Evolutionary conservation across 2,888 invertebrate genomes (phyloP), one percentile per base, ranked within the genome.

Genomic region (Deroplatys truncata): DNA sequence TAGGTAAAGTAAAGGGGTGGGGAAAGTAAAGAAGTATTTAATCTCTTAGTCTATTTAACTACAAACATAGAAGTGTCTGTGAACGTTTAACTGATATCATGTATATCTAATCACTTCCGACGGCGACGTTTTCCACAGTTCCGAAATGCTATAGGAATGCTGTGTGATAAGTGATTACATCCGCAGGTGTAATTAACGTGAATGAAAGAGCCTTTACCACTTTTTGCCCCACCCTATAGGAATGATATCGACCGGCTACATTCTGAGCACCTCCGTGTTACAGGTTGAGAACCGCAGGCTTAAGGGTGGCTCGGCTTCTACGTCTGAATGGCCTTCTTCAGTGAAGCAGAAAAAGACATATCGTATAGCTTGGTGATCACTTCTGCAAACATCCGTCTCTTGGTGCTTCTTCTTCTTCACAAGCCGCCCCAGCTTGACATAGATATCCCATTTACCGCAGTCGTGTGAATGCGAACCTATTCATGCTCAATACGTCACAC

Each of bases 341-440:
- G 86, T 29, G 82, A 25, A n/a, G 29, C 35, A 13, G 31, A 35
- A 83, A 82, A 49, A 28, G 72, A 16, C 49, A 83, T 87, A 83
- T 87, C 83, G 9, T 28, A 87, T 72, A 83, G 87, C 83, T 29
- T 25, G 56, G 82, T 35, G 82, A 87, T 87, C 87, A 35, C 43
- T 87, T 87, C 82, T 82, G 87, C 87, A 87, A 87, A 87, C 87
- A 87, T 87, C 20, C 31, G 25, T 72, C 56, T 72, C 56, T 72
- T 72, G 56, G 20, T 7, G 56, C 25, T 20, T 4, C 25, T 72
- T 4, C 20, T 72, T 20, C 56, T 72, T 13, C 35, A 13, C 13
- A 43, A 13, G 43, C 7, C 43, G 56, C 15, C 20, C 20, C 20
- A 5, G 56, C 43, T 72, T 72, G 56, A 72, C 56, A 72, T 25